These are phyloP conservation scores for Leptobrachium ailaonicum DNA, from an alignment of 2,113 vertebrate species.

Conservation along the genomic window DNA sequence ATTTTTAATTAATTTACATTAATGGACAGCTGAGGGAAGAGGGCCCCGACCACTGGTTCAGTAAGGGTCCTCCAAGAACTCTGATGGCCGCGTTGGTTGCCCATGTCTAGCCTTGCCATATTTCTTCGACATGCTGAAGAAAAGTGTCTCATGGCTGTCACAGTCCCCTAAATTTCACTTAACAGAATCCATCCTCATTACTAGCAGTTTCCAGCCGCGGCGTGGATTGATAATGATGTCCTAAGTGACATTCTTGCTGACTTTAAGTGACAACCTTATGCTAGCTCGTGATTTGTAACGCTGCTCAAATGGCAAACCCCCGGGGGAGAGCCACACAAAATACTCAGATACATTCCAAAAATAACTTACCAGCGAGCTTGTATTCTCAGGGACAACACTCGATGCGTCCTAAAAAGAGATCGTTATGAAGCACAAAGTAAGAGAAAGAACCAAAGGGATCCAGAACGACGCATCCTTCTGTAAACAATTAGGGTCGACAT, in stretches of 20 bases:
- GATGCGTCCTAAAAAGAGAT: background rate
- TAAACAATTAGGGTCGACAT: too few relatives aligned
- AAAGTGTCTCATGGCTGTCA: background rate
- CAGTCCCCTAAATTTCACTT: constrained; percentile 16
- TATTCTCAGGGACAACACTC: background rate
- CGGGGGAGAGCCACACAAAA: constrained; percentile 21
- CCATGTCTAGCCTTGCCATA: too few relatives aligned
- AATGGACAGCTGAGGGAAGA: too few relatives aligned
- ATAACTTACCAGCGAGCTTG: constrained; percentile 27
- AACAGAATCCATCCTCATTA: constrained; percentile 8
- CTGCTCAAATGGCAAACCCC: constrained; percentile 23
- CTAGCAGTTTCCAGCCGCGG: background rate
- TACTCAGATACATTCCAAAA: constrained; percentile 28
- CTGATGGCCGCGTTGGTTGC: too few relatives aligned
- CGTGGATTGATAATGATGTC: constrained; percentile 28
- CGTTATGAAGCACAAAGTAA: too few relatives aligned
- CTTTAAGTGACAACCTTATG: constrained; percentile 40
- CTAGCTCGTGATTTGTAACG: constrained; percentile 34
- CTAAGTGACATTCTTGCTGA: constrained; percentile 25
- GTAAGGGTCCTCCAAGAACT: too few relatives aligned
- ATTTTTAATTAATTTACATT: too few relatives aligned
- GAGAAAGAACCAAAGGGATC: too few relatives aligned
- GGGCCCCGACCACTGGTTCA: too few relatives aligned
- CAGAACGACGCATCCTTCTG: too few relatives aligned
- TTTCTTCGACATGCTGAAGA: too few relatives aligned